These are phyloP conservation scores for Lasioglossum zephyrum DNA, from an alignment of 2,888 invertebrate genomes.

Conservation along the genomic window DNA sequence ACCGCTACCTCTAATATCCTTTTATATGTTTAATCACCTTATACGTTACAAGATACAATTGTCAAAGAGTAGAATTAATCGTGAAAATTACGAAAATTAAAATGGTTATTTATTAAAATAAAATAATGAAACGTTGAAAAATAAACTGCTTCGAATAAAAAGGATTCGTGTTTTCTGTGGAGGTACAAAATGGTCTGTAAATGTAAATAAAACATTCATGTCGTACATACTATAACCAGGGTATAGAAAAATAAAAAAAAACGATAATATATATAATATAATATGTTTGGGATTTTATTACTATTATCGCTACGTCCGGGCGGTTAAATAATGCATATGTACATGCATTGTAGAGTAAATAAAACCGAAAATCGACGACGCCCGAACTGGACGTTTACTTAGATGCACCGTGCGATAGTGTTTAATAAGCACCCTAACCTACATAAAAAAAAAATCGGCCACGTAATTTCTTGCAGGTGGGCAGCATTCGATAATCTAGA, in stretches of 20 bases:
- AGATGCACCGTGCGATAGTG: conserved; percentile 18
- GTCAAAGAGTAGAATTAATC: not conserved
- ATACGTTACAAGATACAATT: not conserved
- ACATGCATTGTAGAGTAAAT: not conserved
- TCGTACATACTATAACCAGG: not conserved
- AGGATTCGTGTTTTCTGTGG: not conserved
- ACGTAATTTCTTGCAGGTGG: conserved; percentile 70
- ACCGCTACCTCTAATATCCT: conserved; percentile 3
- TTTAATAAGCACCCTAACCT: conserved; percentile 65
- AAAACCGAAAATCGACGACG: conserved; percentile 10
- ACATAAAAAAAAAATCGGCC: conserved; percentile 47
- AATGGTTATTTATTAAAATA: not conserved
- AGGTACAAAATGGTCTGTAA: not conserved
- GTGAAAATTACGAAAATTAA: not conserved
- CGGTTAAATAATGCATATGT: not conserved
- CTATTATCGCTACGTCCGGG: conserved; percentile 17
- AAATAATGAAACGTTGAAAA: not conserved
- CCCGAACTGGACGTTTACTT: conserved; percentile 17
- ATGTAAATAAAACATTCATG: not conserved
- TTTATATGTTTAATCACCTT: not conserved
- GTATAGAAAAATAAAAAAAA: not conserved
- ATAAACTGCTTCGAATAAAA: too few relatives aligned
- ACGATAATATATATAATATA: not conserved
- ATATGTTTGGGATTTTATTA: not conserved
- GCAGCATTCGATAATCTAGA: conserved; percentile 65